These are phyloP conservation scores for Ennomos quercinarius DNA, from an alignment of 2,888 invertebrate species.

Conservation along the genomic window DNA sequence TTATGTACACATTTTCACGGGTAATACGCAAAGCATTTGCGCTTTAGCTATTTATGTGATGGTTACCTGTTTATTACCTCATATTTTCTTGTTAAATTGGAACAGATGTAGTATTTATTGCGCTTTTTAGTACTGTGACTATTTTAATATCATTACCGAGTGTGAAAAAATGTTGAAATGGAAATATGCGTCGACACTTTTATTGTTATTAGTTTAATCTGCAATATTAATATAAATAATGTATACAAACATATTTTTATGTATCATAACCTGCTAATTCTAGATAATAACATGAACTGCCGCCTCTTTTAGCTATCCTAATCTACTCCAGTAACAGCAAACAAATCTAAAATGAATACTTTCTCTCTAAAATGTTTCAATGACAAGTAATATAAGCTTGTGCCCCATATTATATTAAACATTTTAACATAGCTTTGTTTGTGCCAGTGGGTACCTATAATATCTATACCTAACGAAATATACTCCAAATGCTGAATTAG, in stretches of 20 bases:
- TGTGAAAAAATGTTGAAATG: constrained; percentile 1
- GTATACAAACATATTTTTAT: no score
- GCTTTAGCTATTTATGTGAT: constrained; percentile 49
- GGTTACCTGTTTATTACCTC: constrained; percentile 53
- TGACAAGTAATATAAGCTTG: no score
- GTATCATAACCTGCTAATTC: no score
- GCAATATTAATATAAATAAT: no score
- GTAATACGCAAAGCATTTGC: constrained; percentile 58
- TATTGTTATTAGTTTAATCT: not conserved
- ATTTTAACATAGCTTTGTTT: constrained; percentile 20
- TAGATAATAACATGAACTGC: no score
- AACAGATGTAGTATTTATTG: constrained; percentile 39
- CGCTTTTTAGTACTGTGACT: constrained; percentile 34
- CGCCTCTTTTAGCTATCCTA: no score
- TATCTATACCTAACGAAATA: no score
- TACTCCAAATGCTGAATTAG: constrained; percentile 49
- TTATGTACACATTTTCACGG: constrained; percentile 65
- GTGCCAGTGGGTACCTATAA: not conserved
- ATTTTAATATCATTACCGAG: constrained; percentile 18
- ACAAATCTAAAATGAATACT: no score
- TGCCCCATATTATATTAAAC: not conserved
- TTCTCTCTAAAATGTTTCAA: no score
- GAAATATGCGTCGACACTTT: not conserved
- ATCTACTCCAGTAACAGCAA: no score
- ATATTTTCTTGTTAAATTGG: constrained; percentile 42